Evolutionary conservation across 30 jellyfish, hydroid and myxozoan genomes (phyloP), one percentile per base, ranked within the genome.

Genomic region (Catostylus mosaicus): DNA sequence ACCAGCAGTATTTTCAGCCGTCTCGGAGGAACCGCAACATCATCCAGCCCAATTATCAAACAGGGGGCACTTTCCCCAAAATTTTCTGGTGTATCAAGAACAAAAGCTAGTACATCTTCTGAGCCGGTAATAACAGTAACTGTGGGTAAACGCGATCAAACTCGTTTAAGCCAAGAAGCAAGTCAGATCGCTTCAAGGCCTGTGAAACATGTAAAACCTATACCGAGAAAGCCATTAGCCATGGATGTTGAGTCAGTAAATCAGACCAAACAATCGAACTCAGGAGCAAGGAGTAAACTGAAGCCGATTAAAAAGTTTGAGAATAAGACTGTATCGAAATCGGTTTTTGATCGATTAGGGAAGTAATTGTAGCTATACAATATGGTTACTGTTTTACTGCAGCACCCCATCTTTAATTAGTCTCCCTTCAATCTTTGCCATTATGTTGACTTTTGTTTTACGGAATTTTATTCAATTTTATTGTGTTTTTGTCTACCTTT

Each of bases 331-430:
- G 37, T 48, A 3, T 46, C 79, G 24, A 63, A 47, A 22, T 79
- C 89, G 26, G 89, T 79, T 18, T 79, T 79, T 63, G 81, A 61
- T 64, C 67, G 89, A 26, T 50, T 79, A 46, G 89, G 89, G 36
- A 51, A 52, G 64, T 75, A 34, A 45, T 22, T n/a, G n/a, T n/a
- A n/a, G n/a, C n/a, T n/a, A n/a, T n/a, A n/a, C n/a, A n/a, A n/a
- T n/a, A n/a, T n/a, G n/a, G n/a, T n/a, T n/a, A n/a, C n/a, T n/a
- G n/a, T n/a, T n/a, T n/a, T n/a, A n/a, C n/a, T n/a, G n/a, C n/a
- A n/a, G n/a, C n/a, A n/a, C n/a, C n/a, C n/a, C n/a, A n/a, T n/a
- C n/a, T n/a, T n/a, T n/a, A n/a, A n/a, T n/a, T n/a, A n/a, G n/a
- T n/a, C n/a, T n/a, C n/a, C n/a, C n/a, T n/a, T n/a, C n/a, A n/a